Base-by-base conservation (phyloP, 2,888 invertebrate genomes). In the Ophion ventricosus region DNA sequence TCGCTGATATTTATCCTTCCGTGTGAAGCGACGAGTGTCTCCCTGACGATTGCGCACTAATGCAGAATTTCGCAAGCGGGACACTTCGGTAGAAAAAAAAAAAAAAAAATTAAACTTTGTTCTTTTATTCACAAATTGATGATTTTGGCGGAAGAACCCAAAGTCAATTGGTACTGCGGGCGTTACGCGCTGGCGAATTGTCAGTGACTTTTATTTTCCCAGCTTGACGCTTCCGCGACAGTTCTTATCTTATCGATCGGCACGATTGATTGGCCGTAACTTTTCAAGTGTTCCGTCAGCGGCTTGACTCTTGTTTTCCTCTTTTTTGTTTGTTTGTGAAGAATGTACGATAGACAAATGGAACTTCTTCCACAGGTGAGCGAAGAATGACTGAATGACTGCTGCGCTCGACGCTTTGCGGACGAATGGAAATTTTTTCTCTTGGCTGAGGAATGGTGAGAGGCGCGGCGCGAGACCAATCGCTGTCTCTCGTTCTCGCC, bases 381-480 rank as follows among this genome's bases (percentile, higher is more conserved):
- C 49, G 49, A 11, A 8, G 4, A 0, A 8, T 7, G 35, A 35
- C 7, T 8, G 49, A 11, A 10, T 11, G 49, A 49, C 49, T 49
- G 49, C 49, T 17, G 61, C 8, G 35, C 59, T 61, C 64, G 72
- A 40, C 61, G 59, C 57, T 80, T 74, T 61, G 25, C 26, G 29
- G 40, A 23, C 61, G 72, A 66, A 80, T 67, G 49, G 25, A n/a
- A 3, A 49, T 35, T 67, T 77, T 77, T 77, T 66, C 17, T 25
- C 40, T 70, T 54, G 57, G 40, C 40, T 57, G n/a, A 1, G 20
- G 75, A 76, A 76, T 74, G 20, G 26, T 64, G 35, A 26, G 20
- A n/a, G n/a, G n/a, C n/a, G 56, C 11, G 56, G 56, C 35, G n/a
- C n/a, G 57, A 66, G n/a, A 43, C 26, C 26, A 20, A 49, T n/a